These are phyloP conservation scores for Aleiodes leptofemur DNA, from an alignment of 2,888 invertebrate genomes.

Conservation along the genomic window DNA sequence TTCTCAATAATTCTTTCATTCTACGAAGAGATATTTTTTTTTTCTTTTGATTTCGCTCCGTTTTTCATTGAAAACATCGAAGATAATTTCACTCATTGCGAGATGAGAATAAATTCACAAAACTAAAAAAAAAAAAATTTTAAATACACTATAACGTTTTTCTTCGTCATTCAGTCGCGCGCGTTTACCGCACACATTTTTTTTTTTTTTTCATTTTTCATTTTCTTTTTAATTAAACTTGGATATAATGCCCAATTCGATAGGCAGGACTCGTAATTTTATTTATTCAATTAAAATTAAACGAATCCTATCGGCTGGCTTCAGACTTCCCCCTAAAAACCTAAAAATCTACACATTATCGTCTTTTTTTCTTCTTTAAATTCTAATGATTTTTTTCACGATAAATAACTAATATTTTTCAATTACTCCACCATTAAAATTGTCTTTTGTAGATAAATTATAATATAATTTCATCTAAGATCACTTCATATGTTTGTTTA, in stretches of 20 bases:
- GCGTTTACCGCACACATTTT: conserved; percentile 21
- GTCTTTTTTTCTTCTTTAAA: not conserved
- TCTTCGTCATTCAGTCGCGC: conserved; percentile 26
- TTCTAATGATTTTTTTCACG: not conserved
- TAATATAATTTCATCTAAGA: conserved; percentile 6
- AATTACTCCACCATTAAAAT: conserved; percentile 2
- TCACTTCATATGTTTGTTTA: conserved; percentile 9
- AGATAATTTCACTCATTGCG: conserved; percentile 56
- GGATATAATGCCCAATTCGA: conserved; percentile 40
- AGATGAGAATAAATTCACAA: conserved; percentile 42
- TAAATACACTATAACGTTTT: not conserved
- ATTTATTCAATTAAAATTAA: conserved; percentile 4
- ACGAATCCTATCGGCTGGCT: conserved; percentile 42
- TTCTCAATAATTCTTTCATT: conserved; percentile 47
- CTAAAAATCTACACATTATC: conserved; percentile 30
- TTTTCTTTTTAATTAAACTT: not conserved
- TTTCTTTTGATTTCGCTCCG: conserved; percentile 65
- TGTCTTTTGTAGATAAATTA: conserved; percentile 20
- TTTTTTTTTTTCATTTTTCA: not conserved
- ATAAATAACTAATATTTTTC: conserved; percentile 12
- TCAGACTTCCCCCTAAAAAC: conserved; percentile 22
- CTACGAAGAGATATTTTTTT: conserved; percentile 55
- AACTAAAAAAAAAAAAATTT: conserved; percentile 53
- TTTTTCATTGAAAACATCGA: conserved; percentile 20
- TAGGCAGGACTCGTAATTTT: conserved; percentile 38